phyloP scores from a whole-genome alignment of 2,888 invertebrate genomes.

The Hemaris fuciformis region DNA sequence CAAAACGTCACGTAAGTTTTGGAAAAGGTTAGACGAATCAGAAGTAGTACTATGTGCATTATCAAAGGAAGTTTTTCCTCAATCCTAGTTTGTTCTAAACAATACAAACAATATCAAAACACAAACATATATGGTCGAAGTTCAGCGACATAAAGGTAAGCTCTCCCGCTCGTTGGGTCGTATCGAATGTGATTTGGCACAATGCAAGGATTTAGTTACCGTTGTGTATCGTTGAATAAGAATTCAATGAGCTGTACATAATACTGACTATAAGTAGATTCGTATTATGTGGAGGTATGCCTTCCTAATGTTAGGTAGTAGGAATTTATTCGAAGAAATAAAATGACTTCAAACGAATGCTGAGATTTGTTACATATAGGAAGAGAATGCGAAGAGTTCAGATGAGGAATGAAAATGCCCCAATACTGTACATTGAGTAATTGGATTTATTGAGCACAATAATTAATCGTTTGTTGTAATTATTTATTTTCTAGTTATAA shows the following conservation, averaged over 20 bases:
- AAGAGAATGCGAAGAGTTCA: no score
- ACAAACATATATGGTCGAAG: not conserved
- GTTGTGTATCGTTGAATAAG: not conserved
- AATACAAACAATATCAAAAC: not conserved
- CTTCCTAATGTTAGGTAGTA: not conserved
- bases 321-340: no score
- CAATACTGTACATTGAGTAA: no score
- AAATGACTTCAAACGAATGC: no score
- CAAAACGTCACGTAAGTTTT: no score
- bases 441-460: no score
- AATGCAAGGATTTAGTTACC: slow-evolving; percentile 13
- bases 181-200: slow-evolving; percentile 19
- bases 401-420: no score
- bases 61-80: not conserved
- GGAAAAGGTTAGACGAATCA: no score
- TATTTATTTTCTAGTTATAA: no score
- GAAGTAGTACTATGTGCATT: not conserved
- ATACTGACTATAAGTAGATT: slow-evolving; percentile 4
- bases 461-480: no score
- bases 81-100: not conserved
- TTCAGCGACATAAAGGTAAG: slow-evolving; percentile 7
- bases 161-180: not conserved
- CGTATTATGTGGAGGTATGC: not conserved
- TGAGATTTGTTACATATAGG: no score
- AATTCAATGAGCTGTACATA: slow-evolving; percentile 20